Evolutionary conservation across 2,888 invertebrate genomes (phyloP).

Genomic region (Nemurella pictetii): DNA sequence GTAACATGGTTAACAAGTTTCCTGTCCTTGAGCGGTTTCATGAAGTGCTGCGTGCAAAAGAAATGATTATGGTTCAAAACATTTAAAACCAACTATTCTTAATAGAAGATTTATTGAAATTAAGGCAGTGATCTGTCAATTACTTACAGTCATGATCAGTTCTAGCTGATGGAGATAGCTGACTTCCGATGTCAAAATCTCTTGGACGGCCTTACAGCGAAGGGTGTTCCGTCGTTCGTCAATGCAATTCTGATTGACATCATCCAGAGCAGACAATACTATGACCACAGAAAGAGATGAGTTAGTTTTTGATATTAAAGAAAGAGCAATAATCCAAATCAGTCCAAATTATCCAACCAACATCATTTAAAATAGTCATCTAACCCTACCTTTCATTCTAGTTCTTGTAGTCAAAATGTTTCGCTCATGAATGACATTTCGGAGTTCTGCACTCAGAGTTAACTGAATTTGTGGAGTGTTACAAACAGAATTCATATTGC

Average conservation of each 20-base stretch:
- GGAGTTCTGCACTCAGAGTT: conserved; percentile 61
- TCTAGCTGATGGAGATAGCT: conserved; percentile 70
- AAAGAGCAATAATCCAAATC: background rate
- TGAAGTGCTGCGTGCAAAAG: conserved; percentile 63
- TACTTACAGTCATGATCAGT: conserved; percentile 60
- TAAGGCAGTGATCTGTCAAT: no score
- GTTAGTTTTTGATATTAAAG: background rate
- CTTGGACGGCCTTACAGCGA: conserved; percentile 61
- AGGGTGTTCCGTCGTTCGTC: conserved; percentile 50
- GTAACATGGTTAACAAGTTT: conserved; percentile 56
- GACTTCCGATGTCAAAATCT: conserved; percentile 70
- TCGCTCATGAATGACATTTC: conserved; percentile 62
- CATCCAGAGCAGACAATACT: conserved; percentile 62
- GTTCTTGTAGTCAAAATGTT: conserved; percentile 65
- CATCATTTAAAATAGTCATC: background rate
- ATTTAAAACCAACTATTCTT: conserved; percentile 19
- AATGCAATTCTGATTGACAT: conserved; percentile 48
- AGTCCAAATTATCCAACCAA: background rate
- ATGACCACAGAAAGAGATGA: conserved; percentile 39
- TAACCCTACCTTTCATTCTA: conserved; percentile 57
- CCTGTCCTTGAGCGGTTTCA: conserved; percentile 60
- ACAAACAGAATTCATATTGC: background rate
- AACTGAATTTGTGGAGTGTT: conserved; percentile 41
- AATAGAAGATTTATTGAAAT: no score
- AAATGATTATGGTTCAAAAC: conserved; percentile 20